Conservation (phyloP, 2,888 invertebrate genomes). For the Carterocephalus palaemon region DNA sequence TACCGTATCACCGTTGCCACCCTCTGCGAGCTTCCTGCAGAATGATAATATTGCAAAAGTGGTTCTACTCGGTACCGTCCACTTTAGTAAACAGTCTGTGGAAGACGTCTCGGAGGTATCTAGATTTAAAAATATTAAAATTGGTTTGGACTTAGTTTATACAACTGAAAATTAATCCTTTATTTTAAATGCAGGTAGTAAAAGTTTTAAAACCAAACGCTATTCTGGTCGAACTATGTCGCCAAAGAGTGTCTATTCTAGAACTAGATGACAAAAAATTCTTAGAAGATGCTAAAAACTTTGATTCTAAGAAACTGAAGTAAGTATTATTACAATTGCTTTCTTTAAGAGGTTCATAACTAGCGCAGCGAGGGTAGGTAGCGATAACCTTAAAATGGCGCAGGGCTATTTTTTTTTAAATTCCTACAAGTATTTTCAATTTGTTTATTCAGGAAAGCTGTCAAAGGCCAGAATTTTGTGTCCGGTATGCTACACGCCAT, state of each 20-base stretch:
- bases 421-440: not conserved
- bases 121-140: constrained; percentile 5
- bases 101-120: constrained; percentile 66
- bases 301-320: constrained; percentile 63
- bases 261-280: constrained; percentile 71
- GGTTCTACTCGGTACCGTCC: constrained; percentile 69
- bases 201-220: constrained; percentile 60
- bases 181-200: constrained; percentile 65
- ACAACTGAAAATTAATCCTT: constrained; percentile 6
- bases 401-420: not conserved
- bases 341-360: no score
- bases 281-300: constrained; percentile 69
- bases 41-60: constrained; percentile 54
- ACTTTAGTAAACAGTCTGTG: constrained; percentile 69
- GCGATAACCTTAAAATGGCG: no score
- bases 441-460: constrained; percentile 49
- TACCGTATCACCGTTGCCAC: constrained; percentile 41
- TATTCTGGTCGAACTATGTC: constrained; percentile 67
- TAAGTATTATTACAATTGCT: constrained; percentile 45
- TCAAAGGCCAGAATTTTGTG: constrained; percentile 65
- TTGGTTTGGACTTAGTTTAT: not conserved
- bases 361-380: no score
- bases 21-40: constrained; percentile 57
- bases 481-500: constrained; percentile 72
- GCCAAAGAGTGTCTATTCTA: constrained; percentile 65